Base-by-base conservation (phyloP, 2,888 invertebrate genomes). In the Lepidochrysops patricia region DNA sequence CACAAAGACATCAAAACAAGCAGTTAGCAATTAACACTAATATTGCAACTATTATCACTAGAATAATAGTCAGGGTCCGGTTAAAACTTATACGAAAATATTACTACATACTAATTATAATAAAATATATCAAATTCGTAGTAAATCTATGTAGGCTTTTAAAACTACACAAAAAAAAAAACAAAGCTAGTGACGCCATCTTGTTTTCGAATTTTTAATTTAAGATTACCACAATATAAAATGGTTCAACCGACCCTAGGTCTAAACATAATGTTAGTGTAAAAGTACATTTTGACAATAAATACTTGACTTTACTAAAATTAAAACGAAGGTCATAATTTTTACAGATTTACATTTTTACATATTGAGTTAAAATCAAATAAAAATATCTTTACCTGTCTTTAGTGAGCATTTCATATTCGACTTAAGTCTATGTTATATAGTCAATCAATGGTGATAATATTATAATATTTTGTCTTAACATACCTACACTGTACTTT, bases 1-100 rank as follows among this genome's bases (percentile, higher is more conserved):
- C 61, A 61, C 61, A 82, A 43, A 57, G 52, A 52, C 25, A 57
- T 62, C 61, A 60, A 52, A 61, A 57, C 58, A 60, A 64, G 62
- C 61, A 37, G 60, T 61, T 67, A 69, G 66, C 68, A 72, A 77
- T 82, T 88, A 84, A 67, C 68, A 70, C 85, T 88, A 89, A 78
- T 89, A 89, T 89, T 89, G 89, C 89, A 88, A 87, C 86, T 79
- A 75, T 75, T 74, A 88, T 89, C 89, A 89, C 89, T 82, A 82
- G 84, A 82, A 81, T 75, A 73, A 58, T 58, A 34, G 19, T 34
- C 58, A 50, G 50, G 25, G 50, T 58, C 54, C 12, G 27, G 15
- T 50, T 58, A 58, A 34, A 50, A 50, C 32, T 15, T 49, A 43
- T n/a, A 43, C 7, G 15, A 57, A 57, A 37, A 57, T 15, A 19